These are phyloP conservation scores for Caenorhabditis sp. DNA, from an alignment of 2,888 invertebrate species.

Conservation along the genomic window DNA sequence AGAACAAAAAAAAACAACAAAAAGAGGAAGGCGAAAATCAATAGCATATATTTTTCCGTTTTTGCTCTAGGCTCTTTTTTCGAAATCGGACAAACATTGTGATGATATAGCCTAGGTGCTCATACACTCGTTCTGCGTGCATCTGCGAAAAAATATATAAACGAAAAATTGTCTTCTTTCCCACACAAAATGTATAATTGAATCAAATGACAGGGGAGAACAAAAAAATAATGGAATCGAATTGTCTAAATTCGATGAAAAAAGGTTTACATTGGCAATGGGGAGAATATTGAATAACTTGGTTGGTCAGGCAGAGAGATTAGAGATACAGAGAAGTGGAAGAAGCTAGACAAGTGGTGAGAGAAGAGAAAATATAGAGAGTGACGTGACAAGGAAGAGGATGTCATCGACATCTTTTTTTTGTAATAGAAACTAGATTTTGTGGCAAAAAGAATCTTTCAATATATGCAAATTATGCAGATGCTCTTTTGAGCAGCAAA, in stretches of 20 bases:
- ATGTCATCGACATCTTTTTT: conserved; percentile 1
- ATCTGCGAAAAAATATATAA: too few relatives aligned
- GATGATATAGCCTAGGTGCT: not conserved
- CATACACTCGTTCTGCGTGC: not conserved
- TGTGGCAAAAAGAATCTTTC: too few relatives aligned
- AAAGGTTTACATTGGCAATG: not conserved
- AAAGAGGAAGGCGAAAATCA: too few relatives aligned
- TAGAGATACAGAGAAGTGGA: not conserved
- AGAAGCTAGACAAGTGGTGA: conserved; percentile 9
- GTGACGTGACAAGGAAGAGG: not conserved
- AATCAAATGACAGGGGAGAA: too few relatives aligned
- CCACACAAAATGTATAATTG: too few relatives aligned
- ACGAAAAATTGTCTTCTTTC: too few relatives aligned
- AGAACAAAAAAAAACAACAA: too few relatives aligned
- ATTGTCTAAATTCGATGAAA: not conserved
- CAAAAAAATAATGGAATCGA: too few relatives aligned
- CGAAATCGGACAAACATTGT: not conserved
- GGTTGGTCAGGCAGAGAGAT: not conserved
- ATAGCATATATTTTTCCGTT: too few relatives aligned
- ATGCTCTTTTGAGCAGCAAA: too few relatives aligned
- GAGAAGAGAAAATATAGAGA: conserved; percentile 4
- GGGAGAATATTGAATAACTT: conserved; percentile 6
- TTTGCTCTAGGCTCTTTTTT: too few relatives aligned
- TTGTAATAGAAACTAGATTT: not conserved
- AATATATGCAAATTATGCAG: too few relatives aligned